Evolutionary conservation across 2,888 invertebrate genomes (phyloP), one percentile per base, ranked within the genome.

Genomic region (Stramonita haemastoma): DNA sequence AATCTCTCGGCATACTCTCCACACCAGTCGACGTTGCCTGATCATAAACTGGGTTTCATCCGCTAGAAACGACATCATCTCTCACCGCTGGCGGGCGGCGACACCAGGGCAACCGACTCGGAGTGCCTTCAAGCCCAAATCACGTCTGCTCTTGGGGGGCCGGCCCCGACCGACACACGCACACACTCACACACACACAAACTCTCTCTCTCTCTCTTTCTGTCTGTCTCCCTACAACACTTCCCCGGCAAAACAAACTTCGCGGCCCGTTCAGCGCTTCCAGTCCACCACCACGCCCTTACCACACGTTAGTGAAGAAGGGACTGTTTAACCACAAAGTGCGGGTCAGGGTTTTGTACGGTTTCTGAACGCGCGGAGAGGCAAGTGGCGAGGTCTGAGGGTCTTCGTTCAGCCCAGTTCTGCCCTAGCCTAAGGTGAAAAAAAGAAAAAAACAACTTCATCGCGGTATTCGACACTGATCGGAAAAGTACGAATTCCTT

Each of bases 231-330:
- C 22, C 57, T 22, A 60, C 86, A 29, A n/a, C 66, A 57, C 60
- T 60, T 32, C 34, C 66, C 29, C 60, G 32, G 86, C 86, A 86
- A 86, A 86, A 86, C 86, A 86, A 86, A 86, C 86, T 57, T 84
- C 57, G 34, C 34, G 32, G 56, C 86, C 29, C 86, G 86, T 86
- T 86, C 86, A 86, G 86, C 66, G 60, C 32, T 60, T 29, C 66
- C 19, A 11, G n/a, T 57, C 26, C 32, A 32, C 60, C 32, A 8
- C 57, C 17, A 2, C 32, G 86, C 57, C 57, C 57, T 57, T 32
- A 66, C 34, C 66, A 13, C 22, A 6, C 66, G 57, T n/a, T 32
- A 57, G 86, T 86, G 19, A 22, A 57, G 22, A 32, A 66, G 1
- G 19, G 8, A 17, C 13, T 29, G 22, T 22, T 4, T 57, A 86